Evolutionary conservation across 1,140 invertebrate species (phyloP).

Genomic region (Lepidurus couesii): DNA sequence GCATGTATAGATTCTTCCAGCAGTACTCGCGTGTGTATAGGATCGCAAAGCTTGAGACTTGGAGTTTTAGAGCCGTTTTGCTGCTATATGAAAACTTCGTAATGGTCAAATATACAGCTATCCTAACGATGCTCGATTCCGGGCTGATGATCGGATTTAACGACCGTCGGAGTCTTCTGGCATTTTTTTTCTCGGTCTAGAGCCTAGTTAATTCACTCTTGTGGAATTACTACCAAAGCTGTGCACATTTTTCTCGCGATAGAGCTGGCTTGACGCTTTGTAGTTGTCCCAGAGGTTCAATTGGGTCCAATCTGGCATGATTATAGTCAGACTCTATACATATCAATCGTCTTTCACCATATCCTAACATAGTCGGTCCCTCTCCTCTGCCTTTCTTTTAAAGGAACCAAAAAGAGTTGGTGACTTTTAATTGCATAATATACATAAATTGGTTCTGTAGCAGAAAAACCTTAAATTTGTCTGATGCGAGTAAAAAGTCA

Average conservation of each 20-base stretch:
- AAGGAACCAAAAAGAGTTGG: too few species aligned
- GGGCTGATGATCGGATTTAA: slow-evolving; percentile 6
- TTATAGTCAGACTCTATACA: background rate
- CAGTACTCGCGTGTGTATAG: too few species aligned
- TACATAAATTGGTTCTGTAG: too few species aligned
- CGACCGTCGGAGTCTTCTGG: background rate
- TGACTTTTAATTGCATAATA: too few species aligned
- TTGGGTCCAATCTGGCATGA: background rate
- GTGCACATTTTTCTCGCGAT: background rate
- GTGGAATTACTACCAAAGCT: background rate
- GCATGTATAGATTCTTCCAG: too few species aligned
- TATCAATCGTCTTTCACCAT: background rate
- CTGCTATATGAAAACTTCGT: background rate
- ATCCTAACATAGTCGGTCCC: too few species aligned
- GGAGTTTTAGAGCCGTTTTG: too few species aligned
- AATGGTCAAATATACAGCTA: background rate
- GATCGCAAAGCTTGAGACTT: too few species aligned
- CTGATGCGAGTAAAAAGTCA: too few species aligned
- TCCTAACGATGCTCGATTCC: background rate
- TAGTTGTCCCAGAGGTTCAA: background rate
- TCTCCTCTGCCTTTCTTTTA: too few species aligned
- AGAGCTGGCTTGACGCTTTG: background rate
- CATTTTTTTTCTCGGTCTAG: background rate
- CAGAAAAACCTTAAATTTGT: too few species aligned
- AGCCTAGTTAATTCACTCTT: background rate